Conservation (phyloP, 2,113 vertebrate genomes). For the Tragelaphus buxtoni region DNA sequence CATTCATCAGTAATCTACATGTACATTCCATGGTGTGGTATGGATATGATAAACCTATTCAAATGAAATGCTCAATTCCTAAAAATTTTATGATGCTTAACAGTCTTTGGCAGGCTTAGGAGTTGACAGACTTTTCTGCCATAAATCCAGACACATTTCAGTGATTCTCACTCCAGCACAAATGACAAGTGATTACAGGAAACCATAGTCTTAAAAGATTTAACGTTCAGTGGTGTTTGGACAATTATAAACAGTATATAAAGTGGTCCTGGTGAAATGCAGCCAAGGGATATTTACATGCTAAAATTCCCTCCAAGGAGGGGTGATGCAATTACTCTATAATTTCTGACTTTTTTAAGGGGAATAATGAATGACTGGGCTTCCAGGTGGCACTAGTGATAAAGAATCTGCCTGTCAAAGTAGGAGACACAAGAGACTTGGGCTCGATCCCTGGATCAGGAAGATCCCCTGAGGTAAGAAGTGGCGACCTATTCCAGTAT, state of each 20-base stretch:
- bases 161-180: background rate
- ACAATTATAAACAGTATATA: background rate
- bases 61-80: background rate
- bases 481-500: background rate
- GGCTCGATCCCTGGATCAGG: background rate
- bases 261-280: background rate
- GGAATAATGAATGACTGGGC: background rate
- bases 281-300: background rate
- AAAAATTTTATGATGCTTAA: background rate
- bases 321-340: background rate
- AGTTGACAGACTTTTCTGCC: background rate
- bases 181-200: constrained; percentile 1
- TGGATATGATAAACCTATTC: background rate
- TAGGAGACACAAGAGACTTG: background rate
- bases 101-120: background rate
- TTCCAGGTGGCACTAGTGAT: background rate
- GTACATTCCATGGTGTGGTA: background rate
- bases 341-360: background rate
- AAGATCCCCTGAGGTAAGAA: background rate
- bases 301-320: background rate
- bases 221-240: background rate
- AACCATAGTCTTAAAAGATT: constrained; percentile 17
- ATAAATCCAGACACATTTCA: background rate
- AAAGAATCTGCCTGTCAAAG: background rate
- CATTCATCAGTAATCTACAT: background rate